Evolutionary conservation across 2,888 invertebrate species (phyloP), one percentile per base, ranked within the genome.

Genomic region (Caenorhabditis japonica): DNA sequence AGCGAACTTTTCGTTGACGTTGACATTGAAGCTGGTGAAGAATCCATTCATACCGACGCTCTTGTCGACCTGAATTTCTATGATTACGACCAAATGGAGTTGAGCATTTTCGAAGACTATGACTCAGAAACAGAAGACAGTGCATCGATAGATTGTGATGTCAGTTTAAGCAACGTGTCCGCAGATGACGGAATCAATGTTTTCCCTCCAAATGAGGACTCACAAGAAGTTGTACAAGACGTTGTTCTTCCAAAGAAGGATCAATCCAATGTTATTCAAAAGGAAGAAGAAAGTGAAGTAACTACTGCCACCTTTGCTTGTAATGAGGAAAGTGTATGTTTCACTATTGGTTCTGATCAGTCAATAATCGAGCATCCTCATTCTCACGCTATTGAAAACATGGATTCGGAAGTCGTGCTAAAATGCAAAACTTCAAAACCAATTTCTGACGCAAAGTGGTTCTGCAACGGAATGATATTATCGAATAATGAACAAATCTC

Each of bases 1-100:
- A 71, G 70, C 43, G 78, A 76, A 19, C 55, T 81, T 12, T 56
- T 78, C 25, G 75, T 81, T 8, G 81, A 81, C 36, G 69, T 81
- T 3, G 81, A 81, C 23, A 79, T 81, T 13, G 79, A 77, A 70
- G 81, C 79, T 0, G 81, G 81, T 4, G 81, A 81, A 49, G 81
- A 81, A 58, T 59, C 73, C 2, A 77, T 78, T 5, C 75, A 77
- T 17, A 81, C 81, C 1, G 81, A 81, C 44, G 81, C 81, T 25
- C 60, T 77, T 12, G 77, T 81, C 17, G 81, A 81, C 46, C 62
- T 81, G 4, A 77, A 70, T 38, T 81, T 81, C 62, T 81, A 71
- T 39, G 81, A 81, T 33, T 81, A 72, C 51, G 81, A 81, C 17
- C 76, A 79, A 51, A 73, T 77, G 44, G 81, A 81, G 27, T 27